Conservation (phyloP, 2,797 vertebrate species). For the Erethizon dorsatum region DNA sequence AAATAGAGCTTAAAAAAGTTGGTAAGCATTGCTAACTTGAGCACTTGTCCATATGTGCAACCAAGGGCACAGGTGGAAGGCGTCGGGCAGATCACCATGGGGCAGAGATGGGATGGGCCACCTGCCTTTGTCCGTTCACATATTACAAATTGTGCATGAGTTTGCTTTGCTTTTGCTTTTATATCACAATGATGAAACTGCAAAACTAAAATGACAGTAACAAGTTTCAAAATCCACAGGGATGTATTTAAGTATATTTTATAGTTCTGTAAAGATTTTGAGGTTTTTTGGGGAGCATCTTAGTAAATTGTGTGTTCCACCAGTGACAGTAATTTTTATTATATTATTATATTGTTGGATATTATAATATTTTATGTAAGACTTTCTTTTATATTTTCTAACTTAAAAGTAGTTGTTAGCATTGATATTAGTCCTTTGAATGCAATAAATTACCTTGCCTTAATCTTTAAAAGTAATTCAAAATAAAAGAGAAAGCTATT, state of each 20-base stretch:
- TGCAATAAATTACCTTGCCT: background rate
- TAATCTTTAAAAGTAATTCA: slow-evolving; percentile 29
- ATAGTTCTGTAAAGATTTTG: background rate
- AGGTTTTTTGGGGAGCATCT: background rate
- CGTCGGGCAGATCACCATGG: background rate
- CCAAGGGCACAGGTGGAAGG: no score
- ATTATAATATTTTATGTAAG: slow-evolving; percentile 5
- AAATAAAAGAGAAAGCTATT: background rate
- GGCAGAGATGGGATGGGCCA: background rate
- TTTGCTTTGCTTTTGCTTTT: slow-evolving; percentile 19
- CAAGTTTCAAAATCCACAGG: background rate
- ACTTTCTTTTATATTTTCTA: slow-evolving; percentile 40
- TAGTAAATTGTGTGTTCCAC: background rate
- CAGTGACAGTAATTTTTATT: slow-evolving; percentile 40
- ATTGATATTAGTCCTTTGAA: background rate
- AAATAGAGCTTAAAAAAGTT: background rate
- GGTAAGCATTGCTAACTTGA: background rate
- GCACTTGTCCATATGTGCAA: background rate
- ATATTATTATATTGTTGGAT: background rate
- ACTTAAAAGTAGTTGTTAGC: background rate
- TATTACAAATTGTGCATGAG: background rate
- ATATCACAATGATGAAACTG: background rate
- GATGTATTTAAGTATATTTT: slow-evolving; percentile 6
- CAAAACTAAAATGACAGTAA: slow-evolving; percentile 18
- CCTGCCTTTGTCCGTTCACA: background rate